These are phyloP conservation scores for Drosophila neotestacea DNA, from an alignment of 2,888 invertebrate genomes.

Conservation along the genomic window DNA sequence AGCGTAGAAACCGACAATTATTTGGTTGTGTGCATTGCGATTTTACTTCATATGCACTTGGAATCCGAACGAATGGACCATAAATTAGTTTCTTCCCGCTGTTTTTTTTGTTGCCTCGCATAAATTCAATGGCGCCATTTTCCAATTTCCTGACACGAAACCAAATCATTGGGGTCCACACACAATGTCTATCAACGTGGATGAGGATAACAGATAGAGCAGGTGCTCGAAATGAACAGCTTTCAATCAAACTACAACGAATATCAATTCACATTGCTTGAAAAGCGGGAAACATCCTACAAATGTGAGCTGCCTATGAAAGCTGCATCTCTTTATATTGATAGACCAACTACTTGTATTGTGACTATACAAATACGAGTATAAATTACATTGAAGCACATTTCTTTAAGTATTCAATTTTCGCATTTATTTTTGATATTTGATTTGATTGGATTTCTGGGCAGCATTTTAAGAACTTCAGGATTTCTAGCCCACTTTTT, in stretches of 20 bases:
- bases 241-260: conserved; percentile 38
- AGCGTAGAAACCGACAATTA: conserved; percentile 4
- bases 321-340: conserved; percentile 1
- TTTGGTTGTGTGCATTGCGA: conserved; percentile 5
- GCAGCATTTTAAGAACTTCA: neutral
- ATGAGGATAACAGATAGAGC: conserved; percentile 34
- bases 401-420: neutral
- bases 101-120: conserved; percentile 25
- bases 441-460: neutral
- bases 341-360: conserved; percentile 1
- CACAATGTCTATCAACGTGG: conserved; percentile 20
- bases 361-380: neutral
- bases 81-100: conserved; percentile 50
- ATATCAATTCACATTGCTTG: conserved; percentile 17
- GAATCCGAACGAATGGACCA: conserved; percentile 11
- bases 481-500: too few relatives aligned
- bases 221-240: conserved; percentile 15
- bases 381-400: neutral
- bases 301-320: conserved; percentile 1
- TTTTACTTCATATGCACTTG: conserved; percentile 9
- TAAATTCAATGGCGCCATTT: conserved; percentile 29
- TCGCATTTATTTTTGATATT: neutral
- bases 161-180: conserved; percentile 10
- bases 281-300: conserved; percentile 2
- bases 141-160: conserved; percentile 48